Evolutionary conservation across 2,797 vertebrate genomes (phyloP).

Genomic region (Microtus californicus): DNA sequence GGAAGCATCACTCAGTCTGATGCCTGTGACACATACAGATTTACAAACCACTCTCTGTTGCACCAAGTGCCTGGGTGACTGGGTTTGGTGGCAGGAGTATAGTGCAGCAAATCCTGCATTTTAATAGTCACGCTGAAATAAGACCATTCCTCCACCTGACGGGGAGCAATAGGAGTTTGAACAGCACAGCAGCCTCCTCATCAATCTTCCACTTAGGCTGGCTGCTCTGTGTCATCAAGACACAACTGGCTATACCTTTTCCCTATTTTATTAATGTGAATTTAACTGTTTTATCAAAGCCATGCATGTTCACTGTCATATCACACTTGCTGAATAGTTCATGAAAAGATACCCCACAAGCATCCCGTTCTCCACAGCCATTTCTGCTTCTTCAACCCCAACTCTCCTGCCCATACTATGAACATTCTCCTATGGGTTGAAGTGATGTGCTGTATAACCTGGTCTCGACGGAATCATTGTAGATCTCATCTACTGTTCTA

Average conservation of each 20-base stretch:
- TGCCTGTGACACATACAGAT: neutral
- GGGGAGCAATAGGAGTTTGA: fast-evolving
- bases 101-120: neutral
- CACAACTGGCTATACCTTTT: fast-evolving
- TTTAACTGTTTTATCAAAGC: neutral
- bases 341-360: neutral
- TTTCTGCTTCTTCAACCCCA: neutral
- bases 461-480: neutral
- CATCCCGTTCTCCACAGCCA: too few species aligned
- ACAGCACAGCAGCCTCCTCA: fast-evolving
- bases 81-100: neutral
- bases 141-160: neutral
- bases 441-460: fast-evolving
- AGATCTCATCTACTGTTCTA: neutral
- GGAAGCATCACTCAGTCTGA: neutral
- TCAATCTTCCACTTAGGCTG: fast-evolving
- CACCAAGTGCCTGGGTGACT: neutral
- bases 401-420: too few species aligned
- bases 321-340: neutral
- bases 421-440: neutral
- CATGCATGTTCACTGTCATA: neutral
- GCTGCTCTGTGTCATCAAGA: neutral
- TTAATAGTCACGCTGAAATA: neutral
- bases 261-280: neutral
- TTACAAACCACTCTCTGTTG: neutral